phyloP scores from a whole-genome alignment of 2,113 vertebrate species.

The Alouatta palliata region DNA sequence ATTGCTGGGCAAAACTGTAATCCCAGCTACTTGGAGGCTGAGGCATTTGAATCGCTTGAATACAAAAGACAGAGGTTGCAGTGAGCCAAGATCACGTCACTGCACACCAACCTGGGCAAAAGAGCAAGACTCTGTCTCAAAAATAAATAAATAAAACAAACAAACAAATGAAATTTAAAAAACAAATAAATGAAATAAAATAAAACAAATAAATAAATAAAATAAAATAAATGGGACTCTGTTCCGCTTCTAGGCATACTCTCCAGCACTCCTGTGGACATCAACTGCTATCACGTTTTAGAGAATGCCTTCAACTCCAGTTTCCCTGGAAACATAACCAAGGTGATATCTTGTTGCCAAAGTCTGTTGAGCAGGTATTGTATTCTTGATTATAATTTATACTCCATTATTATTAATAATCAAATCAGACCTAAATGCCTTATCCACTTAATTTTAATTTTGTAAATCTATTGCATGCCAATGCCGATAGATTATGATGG shows the following conservation, averaged over 20 bases:
- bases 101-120: no score
- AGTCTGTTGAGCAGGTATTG: constrained; percentile 86
- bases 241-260: constrained; percentile 86
- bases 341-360: constrained; percentile 86
- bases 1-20: no score
- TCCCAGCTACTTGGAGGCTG: no score
- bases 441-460: background rate
- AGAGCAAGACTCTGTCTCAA: no score
- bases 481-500: background rate
- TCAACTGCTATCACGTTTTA: constrained; percentile 83
- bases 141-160: no score
- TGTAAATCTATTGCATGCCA: background rate
- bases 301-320: constrained; percentile 77
- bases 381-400: background rate
- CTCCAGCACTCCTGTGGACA: constrained; percentile 74
- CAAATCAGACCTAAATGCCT: background rate
- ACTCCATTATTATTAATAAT: background rate
- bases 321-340: constrained; percentile 74
- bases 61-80: no score
- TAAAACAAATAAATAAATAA: background rate
- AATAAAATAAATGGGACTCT: constrained; percentile 16
- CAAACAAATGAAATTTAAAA: no score
- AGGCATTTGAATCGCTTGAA: no score
- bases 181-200: background rate
- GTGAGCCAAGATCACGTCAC: no score